Percentiles rank a stretch among this genome's conserved stretches.
phyloP scores from a whole-genome alignment of 1,140 invertebrate genomes.

The Zophobas atratus region DNA sequence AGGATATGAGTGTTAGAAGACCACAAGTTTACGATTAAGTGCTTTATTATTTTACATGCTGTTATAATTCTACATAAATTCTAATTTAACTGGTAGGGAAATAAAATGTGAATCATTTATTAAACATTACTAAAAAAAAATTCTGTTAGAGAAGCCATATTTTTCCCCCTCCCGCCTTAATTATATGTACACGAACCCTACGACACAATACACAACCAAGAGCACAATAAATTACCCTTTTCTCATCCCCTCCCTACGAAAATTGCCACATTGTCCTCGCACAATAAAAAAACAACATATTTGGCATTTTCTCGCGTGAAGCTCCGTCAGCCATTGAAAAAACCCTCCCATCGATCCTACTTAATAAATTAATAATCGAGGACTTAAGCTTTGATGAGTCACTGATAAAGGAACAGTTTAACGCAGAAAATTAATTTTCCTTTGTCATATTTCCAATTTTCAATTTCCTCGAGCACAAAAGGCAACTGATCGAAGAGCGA shows the following conservation, averaged over 20 bases:
- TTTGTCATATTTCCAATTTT: constrained; percentile 23
- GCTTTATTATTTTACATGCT: no score
- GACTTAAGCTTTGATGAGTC: constrained; percentile 37
- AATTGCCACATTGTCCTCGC: background rate
- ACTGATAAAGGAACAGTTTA: constrained; percentile 25
- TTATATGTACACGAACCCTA: no score
- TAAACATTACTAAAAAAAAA: no score
- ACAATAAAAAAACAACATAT: constrained; percentile 19
- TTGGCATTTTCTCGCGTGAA: background rate
- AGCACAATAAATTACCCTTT: constrained; percentile 8
- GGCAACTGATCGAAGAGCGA: constrained; percentile 7
- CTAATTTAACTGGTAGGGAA: no score
- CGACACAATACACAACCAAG: background rate
- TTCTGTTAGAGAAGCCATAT: no score
- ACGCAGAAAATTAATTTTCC: constrained; percentile 29
- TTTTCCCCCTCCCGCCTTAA: no score
- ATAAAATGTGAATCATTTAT: no score
- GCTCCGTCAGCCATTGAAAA: background rate
- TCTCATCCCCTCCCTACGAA: background rate
- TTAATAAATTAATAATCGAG: constrained; percentile 38
- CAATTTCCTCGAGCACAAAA: constrained; percentile 35
- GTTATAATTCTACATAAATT: no score
- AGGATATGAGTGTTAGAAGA: no score
- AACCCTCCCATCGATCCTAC: constrained; percentile 24
- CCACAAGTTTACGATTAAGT: no score